Conservation (phyloP, 2,113 vertebrate genomes). For the Strigops habroptila region DNA sequence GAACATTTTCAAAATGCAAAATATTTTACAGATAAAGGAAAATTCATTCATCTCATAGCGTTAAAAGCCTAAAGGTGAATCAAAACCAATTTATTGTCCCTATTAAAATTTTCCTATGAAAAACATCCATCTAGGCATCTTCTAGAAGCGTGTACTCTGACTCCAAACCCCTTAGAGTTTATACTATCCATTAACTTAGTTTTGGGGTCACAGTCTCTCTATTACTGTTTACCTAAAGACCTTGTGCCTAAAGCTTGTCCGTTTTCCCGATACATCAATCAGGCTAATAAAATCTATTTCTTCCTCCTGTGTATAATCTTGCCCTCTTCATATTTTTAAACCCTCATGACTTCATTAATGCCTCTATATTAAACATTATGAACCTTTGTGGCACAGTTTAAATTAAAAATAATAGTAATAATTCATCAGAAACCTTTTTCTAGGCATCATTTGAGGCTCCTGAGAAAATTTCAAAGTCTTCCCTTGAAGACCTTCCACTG, state of each 20-base stretch:
- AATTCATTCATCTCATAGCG: not conserved
- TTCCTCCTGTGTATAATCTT: not conserved
- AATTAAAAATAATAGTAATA: not conserved
- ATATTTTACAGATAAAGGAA: not conserved
- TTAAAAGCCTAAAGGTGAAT: not conserved
- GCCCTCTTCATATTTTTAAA: not conserved
- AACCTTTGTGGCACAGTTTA: not conserved
- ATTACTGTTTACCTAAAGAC: not conserved
- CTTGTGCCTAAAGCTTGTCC: not conserved
- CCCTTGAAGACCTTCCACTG: not conserved
- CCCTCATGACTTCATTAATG: not conserved
- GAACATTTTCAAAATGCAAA: not conserved
- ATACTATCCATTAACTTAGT: not conserved
- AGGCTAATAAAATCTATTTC: not conserved
- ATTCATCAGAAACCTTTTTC: not conserved
- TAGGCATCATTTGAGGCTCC: not conserved
- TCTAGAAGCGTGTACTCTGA: not conserved
- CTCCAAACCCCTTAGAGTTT: not conserved
- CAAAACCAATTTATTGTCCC: not conserved
- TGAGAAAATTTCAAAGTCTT: not conserved
- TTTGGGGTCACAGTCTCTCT: not conserved
- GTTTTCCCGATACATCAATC: not conserved
- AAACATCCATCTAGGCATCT: not conserved
- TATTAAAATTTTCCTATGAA: not conserved
- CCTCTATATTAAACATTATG: not conserved